These are phyloP conservation scores for Hylia prasina DNA, from an alignment of 2,113 vertebrate species.

Conservation along the genomic window DNA sequence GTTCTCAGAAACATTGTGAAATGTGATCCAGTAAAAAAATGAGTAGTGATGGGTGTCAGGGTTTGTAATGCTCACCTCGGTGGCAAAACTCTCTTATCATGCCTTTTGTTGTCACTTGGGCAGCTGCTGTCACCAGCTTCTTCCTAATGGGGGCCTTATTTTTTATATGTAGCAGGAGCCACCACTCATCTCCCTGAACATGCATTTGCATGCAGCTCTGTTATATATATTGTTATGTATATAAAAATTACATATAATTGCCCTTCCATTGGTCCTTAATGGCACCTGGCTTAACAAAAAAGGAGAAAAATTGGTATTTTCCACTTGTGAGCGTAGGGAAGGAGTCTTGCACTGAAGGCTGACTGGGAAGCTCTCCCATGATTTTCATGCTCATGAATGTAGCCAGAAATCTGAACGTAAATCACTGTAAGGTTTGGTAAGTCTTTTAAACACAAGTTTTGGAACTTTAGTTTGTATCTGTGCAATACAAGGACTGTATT, in stretches of 20 bases:
- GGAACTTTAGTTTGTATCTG: neutral
- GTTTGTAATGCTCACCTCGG: neutral
- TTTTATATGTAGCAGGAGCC: neutral
- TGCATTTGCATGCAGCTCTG: neutral
- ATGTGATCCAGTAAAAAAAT: neutral
- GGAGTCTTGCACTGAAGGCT: neutral
- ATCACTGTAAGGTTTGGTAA: neutral
- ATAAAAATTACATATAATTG: neutral
- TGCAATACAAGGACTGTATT: neutral
- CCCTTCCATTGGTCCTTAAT: neutral
- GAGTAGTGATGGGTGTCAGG: neutral
- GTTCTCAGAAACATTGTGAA: neutral
- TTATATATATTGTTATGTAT: neutral
- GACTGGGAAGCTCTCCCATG: neutral
- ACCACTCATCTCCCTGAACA: neutral
- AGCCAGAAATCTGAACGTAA: neutral
- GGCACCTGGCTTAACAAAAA: neutral
- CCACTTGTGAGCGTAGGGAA: accelerated
- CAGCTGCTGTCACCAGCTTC: neutral
- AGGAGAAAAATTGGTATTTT: neutral
- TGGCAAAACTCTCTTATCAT: neutral
- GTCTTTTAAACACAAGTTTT: neutral
- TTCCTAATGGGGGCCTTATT: neutral
- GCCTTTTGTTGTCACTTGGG: neutral
- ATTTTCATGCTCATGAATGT: neutral